A percentile compares a stretch with the other conserved stretches of the same genome.
phyloP scores from a whole-genome alignment of 2,113 vertebrate genomes.

The Bettongia penicillata region DNA sequence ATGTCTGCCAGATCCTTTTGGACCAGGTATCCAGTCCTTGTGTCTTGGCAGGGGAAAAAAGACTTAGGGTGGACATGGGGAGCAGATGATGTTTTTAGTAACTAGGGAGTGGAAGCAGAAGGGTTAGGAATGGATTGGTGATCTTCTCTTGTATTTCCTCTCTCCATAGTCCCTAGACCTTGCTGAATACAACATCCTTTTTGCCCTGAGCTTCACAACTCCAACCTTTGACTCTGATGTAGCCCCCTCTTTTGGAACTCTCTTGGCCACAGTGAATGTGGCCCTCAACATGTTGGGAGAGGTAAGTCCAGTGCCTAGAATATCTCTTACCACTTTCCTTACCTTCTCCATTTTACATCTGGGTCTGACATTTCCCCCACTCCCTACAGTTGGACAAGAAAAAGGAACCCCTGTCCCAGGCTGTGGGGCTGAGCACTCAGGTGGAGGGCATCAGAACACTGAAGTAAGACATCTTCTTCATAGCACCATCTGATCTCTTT shows the following conservation, averaged over 20 bases:
- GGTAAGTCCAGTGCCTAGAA: constrained; percentile 79
- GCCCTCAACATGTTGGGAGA: constrained; percentile 95
- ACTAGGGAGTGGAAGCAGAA: background rate
- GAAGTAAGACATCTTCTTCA: constrained; percentile 87
- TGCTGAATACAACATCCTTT: constrained; percentile 94
- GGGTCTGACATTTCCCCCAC: background rate
- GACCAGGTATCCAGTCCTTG: constrained; percentile 88
- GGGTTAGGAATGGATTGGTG: background rate
- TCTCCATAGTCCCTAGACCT: constrained; percentile 92
- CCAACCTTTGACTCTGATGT: constrained; percentile 96
- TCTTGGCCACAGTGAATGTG: constrained; percentile 96
- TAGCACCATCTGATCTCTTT: background rate
- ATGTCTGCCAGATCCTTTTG: constrained; percentile 97
- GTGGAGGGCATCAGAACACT: constrained; percentile 92
- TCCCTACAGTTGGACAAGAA: constrained; percentile 94
- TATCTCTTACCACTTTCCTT: background rate
- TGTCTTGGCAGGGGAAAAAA: fast-evolving
- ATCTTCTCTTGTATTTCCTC: background rate
- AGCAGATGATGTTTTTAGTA: background rate
- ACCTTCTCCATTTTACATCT: background rate
- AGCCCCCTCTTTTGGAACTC: constrained; percentile 96
- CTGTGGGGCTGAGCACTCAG: constrained; percentile 87
- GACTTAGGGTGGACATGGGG: background rate
- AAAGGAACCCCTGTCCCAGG: constrained; percentile 91
- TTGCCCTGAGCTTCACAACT: constrained; percentile 95